phyloP scores from a whole-genome alignment of 2,113 vertebrate genomes.

The Mirounga angustirostris region DNA sequence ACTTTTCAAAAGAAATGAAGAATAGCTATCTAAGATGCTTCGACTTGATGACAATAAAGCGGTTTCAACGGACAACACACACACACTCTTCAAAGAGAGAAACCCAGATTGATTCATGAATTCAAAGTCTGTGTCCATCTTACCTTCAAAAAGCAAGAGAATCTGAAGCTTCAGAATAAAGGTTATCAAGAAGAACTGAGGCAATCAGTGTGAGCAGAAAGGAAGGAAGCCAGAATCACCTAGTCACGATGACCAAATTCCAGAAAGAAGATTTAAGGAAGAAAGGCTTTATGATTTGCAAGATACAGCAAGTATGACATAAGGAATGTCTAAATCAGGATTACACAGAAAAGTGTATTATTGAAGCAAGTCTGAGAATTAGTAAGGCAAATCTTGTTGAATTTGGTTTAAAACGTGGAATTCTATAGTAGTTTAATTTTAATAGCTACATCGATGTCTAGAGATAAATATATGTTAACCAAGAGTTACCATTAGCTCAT shows the following conservation, averaged over 20 bases:
- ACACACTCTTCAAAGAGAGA: slow-evolving; percentile 23
- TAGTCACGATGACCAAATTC: neutral
- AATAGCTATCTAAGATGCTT: neutral
- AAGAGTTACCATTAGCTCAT: slow-evolving; percentile 20
- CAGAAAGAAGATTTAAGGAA: slow-evolving; percentile 38
- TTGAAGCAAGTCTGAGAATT: slow-evolving; percentile 57
- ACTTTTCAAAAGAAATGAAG: slow-evolving; percentile 58
- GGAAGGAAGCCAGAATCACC: slow-evolving; percentile 37
- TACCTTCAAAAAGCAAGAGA: slow-evolving; percentile 32
- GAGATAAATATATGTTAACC: neutral
- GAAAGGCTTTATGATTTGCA: slow-evolving; percentile 40
- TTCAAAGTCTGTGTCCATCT: neutral
- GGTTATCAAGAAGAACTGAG: neutral
- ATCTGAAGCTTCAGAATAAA: neutral
- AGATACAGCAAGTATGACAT: slow-evolving; percentile 16
- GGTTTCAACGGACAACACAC: neutral
- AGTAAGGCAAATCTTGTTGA: neutral
- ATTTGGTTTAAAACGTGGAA: slow-evolving; percentile 31
- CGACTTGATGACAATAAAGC: neutral
- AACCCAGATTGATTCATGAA: neutral
- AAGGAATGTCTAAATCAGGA: slow-evolving; percentile 40
- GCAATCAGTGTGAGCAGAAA: neutral
- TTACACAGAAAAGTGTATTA: neutral
- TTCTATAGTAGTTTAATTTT: neutral
- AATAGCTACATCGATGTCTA: neutral